Evolutionary conservation across 1,140 invertebrate species (phyloP), one percentile per base, ranked within the genome.

Genomic region (Uloborus diversus): DNA sequence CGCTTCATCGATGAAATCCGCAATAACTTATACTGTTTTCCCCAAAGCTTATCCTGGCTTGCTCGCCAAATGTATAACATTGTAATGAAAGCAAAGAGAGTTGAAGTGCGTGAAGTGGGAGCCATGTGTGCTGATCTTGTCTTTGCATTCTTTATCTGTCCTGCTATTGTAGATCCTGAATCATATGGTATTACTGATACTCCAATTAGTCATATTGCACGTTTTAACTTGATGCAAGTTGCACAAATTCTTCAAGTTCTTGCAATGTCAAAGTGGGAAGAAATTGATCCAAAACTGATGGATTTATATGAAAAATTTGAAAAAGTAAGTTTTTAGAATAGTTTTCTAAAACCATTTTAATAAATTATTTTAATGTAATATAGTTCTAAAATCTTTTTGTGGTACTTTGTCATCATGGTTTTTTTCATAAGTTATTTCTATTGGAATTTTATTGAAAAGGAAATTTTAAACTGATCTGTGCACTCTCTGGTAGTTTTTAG

Each of bases 81-180:
- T n/a, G 78, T 91, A 7, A 86, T 87, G 62, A 85, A 87, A 51
- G 82, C 83, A 1, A 84, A 85, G 57, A 79, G 85, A 71, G 68
- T 86, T n/a, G 86, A 89, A 83, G 83, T 82, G 57, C 81, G 87
- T 68, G 85, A 92, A 88, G 88, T 91, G 80, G 88, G 93, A 83
- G 90, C 92, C 9, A 92, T 99, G 83, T 96, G 94, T 85, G 94
- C 94, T 0, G 96, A 99, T 85, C 88, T 99, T 23, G 92, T 99
- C 13, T 95, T 99, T 85, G 94, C 93, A 2, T 91, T 95, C 83
- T 98, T 98, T 83, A 95, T 99, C 78, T 99, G 97, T 85, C 96
- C 96, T 9, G 97, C 96, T 0, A 95, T 99, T 56, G 94, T 97
- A 30, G 96, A 98, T 88, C 97, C 97, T 0, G 97, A 99, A 87